Evolutionary conservation across 2,888 invertebrate species (phyloP), one percentile per base, ranked within the genome.

Genomic region (Patella caerulea): DNA sequence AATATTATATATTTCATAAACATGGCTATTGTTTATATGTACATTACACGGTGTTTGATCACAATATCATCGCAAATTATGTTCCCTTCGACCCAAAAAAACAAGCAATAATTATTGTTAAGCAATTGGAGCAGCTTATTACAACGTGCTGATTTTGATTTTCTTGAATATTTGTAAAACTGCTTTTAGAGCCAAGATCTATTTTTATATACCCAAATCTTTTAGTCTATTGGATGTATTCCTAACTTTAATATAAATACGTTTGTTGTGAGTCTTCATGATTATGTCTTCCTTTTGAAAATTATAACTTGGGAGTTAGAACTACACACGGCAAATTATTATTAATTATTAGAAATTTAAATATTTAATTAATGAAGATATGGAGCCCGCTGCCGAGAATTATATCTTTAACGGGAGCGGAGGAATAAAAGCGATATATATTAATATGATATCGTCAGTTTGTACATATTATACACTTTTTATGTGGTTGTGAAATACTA

Each of bases 241-340:
- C 19, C 19, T 24, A 65, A 65, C 12, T 65, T 12, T 24, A 65
- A 24, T 65, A 24, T 65, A 24, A 24, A 19, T 65, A 65, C 19
- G 19, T 24, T 65, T 65, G 65, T 65, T 65, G 65, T 65, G 65
- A 65, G 65, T 65, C 65, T 65, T 65, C 65, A 65, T 65, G 65
- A 65, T 65, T 65, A 65, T 65, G 65, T 65, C 65, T 65, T 65
- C 65, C 65, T 65, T 65, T 65, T 65, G 19, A 24, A 19, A 65
- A 65, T 24, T 65, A 24, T 65, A 65, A 65, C 19, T 65, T 65
- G 65, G 65, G 65, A 65, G 65, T 65, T 45, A 65, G 65, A 65
- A 65, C 65, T 65, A 65, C 65, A 65, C 19, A 45, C 45, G 45
- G 45, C 45, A 45, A 45, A 45, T 45, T 45, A 45, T 45, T 45